phyloP scores from a whole-genome alignment of 1,140 invertebrate genomes.

The Papilio dardanus region DNA sequence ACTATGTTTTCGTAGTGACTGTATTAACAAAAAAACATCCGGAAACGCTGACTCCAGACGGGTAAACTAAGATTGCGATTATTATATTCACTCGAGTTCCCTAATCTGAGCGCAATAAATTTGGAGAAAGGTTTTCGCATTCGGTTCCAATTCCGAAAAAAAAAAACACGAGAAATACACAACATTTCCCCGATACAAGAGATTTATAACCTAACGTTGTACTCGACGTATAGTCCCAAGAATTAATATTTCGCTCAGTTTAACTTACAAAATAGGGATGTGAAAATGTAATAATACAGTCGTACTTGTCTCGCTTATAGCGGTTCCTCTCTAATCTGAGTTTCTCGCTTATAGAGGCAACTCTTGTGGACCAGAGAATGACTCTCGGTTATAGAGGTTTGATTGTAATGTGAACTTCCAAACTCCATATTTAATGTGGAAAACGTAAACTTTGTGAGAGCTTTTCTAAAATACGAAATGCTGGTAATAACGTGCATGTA shows the following conservation, averaged over 20 bases:
- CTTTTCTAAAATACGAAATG: conserved; percentile 14
- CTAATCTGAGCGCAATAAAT: conserved; percentile 12
- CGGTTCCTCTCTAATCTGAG: no score
- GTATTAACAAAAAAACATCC: not conserved
- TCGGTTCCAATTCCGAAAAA: conserved; percentile 12
- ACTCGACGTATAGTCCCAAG: not conserved
- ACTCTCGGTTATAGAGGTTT: no score
- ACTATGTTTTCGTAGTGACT: not conserved
- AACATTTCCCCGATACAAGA: conserved; percentile 21
- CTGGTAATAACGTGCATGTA: not conserved
- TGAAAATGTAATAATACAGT: not conserved
- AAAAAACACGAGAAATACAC: conserved; percentile 17
- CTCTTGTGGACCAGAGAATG: no score
- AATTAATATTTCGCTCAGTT: conserved; percentile 14
- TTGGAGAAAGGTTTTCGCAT: not conserved
- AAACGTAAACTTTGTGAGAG: conserved; percentile 4
- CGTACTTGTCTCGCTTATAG: no score
- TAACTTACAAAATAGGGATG: not conserved
- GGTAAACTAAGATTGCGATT: conserved; percentile 22
- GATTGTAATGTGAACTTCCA: no score
- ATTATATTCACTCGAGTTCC: conserved; percentile 19
- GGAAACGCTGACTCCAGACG: not conserved
- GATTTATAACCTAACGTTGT: conserved; percentile 12
- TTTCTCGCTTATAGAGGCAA: no score
- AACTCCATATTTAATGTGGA: not conserved